Base-by-base conservation (phyloP, 2,797 vertebrate species). In the Xenopus petersii region DNA sequence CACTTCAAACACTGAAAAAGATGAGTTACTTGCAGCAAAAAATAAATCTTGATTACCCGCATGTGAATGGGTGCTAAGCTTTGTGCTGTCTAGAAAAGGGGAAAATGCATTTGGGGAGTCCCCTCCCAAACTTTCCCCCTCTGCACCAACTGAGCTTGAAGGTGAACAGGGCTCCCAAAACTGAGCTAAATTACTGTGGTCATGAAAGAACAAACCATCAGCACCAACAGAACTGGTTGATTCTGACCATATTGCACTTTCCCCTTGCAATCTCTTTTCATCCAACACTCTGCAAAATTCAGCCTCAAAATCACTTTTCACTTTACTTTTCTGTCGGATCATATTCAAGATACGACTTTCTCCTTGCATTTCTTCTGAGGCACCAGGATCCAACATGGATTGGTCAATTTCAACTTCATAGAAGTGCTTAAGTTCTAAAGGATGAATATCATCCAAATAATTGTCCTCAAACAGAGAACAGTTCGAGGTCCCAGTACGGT, bases 321-420 rank as follows among this genome's bases (percentile, higher is more conserved):
- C 94, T 90, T 92, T 93, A 92, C 96, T 96, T 85, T 98, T 98
- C 46, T 96, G 97, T 89, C 94, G 96, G 93, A 99, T 98, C 96
- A 99, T 96, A 91, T 94, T 97, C 88, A 99, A 92, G 92, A 99
- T 98, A 82, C 96, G 96, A 95, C 98, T 99, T 90, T 98, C 97
- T 83, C 91, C 91, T 94, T 95, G 94, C 92, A 94, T 91, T 79
- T 92, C 93, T 90, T 98, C 94, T 96, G 98, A 99, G 97, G 98
- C 97, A 99, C 97, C 96, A 91, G 97, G 94, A 98, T 99, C 98
- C 98, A 99, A 98, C 96, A 98, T 99, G 98, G 98, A 99, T 96
- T 97, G 97, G 89, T 99, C 98, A 92, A 99, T 96, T 84, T 98
- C 96, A 75, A 99, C 98, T 99, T 99, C 98, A 94, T 98, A 99